These are phyloP conservation scores for Pherbina coryleti DNA, from an alignment of 2,888 invertebrate species.

Conservation along the genomic window DNA sequence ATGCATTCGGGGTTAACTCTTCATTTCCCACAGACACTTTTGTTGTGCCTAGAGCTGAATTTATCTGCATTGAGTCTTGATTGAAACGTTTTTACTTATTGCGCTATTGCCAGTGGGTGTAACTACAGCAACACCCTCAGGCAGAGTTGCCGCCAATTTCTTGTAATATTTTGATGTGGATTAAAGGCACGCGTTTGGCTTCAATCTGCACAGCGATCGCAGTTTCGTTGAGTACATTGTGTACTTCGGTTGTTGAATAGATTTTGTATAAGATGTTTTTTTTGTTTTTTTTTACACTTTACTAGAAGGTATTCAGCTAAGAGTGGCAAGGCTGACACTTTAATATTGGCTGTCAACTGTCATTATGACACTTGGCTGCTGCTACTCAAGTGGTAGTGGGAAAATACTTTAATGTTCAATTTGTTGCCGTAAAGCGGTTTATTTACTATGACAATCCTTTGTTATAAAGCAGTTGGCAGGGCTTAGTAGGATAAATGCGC, in stretches of 20 bases:
- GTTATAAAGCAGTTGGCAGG: not conserved
- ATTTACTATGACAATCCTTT: not conserved
- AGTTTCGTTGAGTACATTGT: too few species aligned
- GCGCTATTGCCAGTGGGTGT: not conserved
- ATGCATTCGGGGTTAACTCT: too few species aligned
- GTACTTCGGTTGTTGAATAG: too few species aligned
- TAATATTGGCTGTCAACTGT: not conserved
- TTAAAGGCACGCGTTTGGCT: not conserved
- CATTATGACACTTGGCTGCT: constrained; percentile 1
- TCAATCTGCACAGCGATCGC: not conserved
- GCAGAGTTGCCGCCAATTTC: not conserved
- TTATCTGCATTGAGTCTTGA: too few species aligned
- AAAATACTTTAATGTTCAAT: not conserved
- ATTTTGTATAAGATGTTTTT: not conserved
- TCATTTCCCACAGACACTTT: too few species aligned
- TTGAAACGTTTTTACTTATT: too few species aligned
- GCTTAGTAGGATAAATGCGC: too few species aligned
- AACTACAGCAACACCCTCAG: constrained; percentile 12
- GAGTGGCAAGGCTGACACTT: not conserved
- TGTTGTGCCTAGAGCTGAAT: too few species aligned
- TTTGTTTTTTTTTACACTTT: not conserved
- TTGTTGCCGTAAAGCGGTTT: not conserved
- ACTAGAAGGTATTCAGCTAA: not conserved
- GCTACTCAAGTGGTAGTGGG: not conserved
- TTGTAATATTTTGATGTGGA: not conserved